A percentile compares a stretch with the other conserved stretches of the same genome.
Conservation (phyloP, 2,113 vertebrate species). For the Progne subis region DNA sequence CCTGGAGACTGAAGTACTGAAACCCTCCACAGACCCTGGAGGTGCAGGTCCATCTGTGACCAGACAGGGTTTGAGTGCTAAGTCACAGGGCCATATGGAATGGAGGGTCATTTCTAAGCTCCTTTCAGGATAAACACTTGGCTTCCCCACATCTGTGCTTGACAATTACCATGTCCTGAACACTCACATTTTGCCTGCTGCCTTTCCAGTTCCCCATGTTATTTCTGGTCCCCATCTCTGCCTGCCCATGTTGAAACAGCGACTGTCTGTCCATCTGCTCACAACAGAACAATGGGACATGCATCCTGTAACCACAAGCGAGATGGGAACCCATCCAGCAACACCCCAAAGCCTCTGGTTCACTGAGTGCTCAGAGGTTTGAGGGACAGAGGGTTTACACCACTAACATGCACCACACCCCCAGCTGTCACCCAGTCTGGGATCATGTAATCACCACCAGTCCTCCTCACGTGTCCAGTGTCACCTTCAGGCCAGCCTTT, state of each 20-base stretch:
- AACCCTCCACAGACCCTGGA: background rate
- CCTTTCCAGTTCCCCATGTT: background rate
- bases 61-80: background rate
- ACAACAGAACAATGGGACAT: background rate
- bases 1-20: background rate
- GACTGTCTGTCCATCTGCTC: background rate
- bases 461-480: background rate
- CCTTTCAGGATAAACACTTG: background rate
- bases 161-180: background rate
- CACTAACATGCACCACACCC: accelerated
- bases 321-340: background rate
- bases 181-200: background rate
- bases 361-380: background rate
- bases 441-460: background rate
- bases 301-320: background rate
- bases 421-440: background rate
- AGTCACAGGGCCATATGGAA: background rate
- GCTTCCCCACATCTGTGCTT: background rate
- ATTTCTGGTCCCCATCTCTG: background rate
- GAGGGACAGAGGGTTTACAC: background rate
- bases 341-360: background rate
- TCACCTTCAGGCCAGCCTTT: background rate
- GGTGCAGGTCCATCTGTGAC: background rate
- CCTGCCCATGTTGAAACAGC: background rate
- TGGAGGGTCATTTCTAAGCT: background rate